Base-by-base conservation (phyloP, 2,888 invertebrate genomes). In the Acanthosepion lycidas region DNA sequence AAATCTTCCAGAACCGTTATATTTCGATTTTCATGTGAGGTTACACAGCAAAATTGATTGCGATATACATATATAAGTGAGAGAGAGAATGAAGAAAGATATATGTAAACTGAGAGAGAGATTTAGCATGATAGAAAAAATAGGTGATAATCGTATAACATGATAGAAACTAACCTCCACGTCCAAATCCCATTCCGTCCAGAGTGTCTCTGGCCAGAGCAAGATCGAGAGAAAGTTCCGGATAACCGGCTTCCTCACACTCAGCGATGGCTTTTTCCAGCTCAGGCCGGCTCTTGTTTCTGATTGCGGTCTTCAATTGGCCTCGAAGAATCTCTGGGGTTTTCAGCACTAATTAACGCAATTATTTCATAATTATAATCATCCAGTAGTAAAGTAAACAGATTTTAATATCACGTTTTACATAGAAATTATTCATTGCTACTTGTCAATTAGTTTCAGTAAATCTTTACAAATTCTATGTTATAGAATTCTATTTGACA, bases 161-260 rank as follows among this genome's bases (percentile, higher is more conserved):
- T 51, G 9, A 51, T 51, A 51, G 51, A 51, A 15, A 78, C 93
- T 93, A 93, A 93, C 93, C 93, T 93, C 93, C 93, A n/a, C 93
- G 93, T 0, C 93, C 93, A 93, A 49, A 49, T 15, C 93, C 93
- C 49, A 93, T 18, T 28, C 53, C 20, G n/a, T 93, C 93, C 28
- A 93, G 93, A 51, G 53, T 53, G 53, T 93, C 51, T 93, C 93
- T 93, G n/a, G 93, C 93, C 18, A n/a, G 49, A 93, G 28, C 53
- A 20, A 93, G 49, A 53, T 93, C 53, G 49, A 53, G 93, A 53
- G 51, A 49, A n/a, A 93, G 53, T 93, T 93, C 93, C n/a, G 93
- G 93, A 49, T 28, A 93, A n/a, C 49, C 51, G 1, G 93, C 93
- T 18, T 93, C 53, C 18, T 93, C 93, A 18, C 93, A 93, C 28